Evolutionary conservation across 2,888 invertebrate genomes (phyloP).

Genomic region (Gymnoscelis rufifasciata): DNA sequence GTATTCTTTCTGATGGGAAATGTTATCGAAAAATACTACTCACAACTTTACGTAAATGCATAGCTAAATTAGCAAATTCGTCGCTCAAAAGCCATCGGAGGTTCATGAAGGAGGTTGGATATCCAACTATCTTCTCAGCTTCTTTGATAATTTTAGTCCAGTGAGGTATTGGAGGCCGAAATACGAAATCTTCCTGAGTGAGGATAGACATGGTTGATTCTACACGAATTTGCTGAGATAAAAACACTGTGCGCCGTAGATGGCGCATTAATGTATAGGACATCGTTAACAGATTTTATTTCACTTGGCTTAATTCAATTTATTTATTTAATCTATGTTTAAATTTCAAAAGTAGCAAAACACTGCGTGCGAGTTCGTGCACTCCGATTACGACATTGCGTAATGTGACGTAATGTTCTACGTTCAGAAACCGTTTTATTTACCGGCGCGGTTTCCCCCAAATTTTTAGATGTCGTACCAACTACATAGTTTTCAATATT

Average conservation of each 20-base stretch:
- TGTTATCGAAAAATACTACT: conserved; percentile 33
- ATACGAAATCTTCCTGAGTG: conserved; percentile 66
- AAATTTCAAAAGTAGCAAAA: conserved; percentile 23
- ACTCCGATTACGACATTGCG: conserved; percentile 46
- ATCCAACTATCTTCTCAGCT: conserved; percentile 74
- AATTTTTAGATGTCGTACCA: too few relatives aligned
- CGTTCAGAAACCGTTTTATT: neutral
- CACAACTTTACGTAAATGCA: conserved; percentile 75
- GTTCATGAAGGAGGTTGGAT: conserved; percentile 81
- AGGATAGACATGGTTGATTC: conserved; percentile 66
- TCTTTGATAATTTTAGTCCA: conserved; percentile 68
- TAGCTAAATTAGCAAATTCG: conserved; percentile 80
- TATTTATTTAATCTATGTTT: conserved; percentile 39
- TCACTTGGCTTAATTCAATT: conserved; percentile 26
- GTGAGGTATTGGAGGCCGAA: conserved; percentile 61
- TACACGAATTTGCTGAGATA: conserved; percentile 55
- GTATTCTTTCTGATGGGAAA: neutral
- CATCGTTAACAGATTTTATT: conserved; percentile 43
- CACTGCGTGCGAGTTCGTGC: conserved; percentile 30
- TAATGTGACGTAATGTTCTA: conserved; percentile 47
- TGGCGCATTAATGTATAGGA: conserved; percentile 62
- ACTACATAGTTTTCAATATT: too few relatives aligned
- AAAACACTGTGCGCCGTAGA: conserved; percentile 55
- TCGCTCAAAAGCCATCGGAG: conserved; percentile 81
- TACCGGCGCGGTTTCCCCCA: neutral